Evolutionary conservation across 2,888 invertebrate genomes (phyloP), one percentile per base, ranked within the genome.

Genomic region (Erebia aethiops): DNA sequence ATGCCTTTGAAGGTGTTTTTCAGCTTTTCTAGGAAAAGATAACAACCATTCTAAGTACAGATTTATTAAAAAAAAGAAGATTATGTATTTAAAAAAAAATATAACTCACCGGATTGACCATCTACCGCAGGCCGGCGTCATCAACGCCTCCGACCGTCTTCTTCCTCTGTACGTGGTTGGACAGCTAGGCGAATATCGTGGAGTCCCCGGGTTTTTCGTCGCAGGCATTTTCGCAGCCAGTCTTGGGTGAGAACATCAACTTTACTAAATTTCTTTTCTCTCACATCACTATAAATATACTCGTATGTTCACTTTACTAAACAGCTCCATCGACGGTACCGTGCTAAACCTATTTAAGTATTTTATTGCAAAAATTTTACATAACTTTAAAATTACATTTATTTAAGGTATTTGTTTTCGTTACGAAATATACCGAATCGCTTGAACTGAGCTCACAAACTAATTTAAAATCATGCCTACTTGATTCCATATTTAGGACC

Each of bases 211-310:
- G 2, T 96, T 99, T 80, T 99, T 99, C 87, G 98, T 99, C 0
- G 98, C 99, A 5, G 98, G 98, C 21, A 97, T 99, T 72, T 99
- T 99, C 87, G 98, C 98, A 56, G 99, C 98, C 1, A 98, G 98
- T 81, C 95, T 99, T 77, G 98, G 98, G 98, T 98, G 94, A 83
- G 89, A 71, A 63, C 41, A n/a, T 35, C 46, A 46, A 51, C 52
- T 46, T 62, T 46, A 10, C 10, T n/a, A 2, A 14, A 11, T 14
- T 51, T 51, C 0, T 21, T 63, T 8, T 2, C n/a, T 62, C 10
- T n/a, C 8, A 9, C 11, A 9, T 41, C 16, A 21, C 35, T 35
- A 7, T 35, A 35, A 35, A 7, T 35, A n/a, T n/a, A n/a, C n/a
- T n/a, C n/a, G n/a, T n/a, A 35, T 35, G 35, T 35, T 35, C 35